A percentile compares a stretch with the other conserved stretches of the same genome.
Conservation (phyloP, 2,888 invertebrate genomes). For the Gibbula magus region DNA sequence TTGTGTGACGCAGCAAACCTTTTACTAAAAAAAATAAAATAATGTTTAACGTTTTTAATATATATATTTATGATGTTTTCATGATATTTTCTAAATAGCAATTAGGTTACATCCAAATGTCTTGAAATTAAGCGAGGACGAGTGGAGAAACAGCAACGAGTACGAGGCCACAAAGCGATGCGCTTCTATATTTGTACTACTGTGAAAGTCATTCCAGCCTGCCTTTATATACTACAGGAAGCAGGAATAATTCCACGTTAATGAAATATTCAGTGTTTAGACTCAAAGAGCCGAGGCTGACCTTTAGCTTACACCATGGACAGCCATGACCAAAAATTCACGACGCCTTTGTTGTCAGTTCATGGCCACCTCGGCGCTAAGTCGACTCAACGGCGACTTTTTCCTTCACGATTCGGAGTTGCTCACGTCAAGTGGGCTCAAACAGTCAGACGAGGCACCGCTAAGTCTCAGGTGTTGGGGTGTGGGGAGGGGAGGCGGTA, state of each 20-base stretch:
- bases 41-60: no score
- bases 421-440: not conserved
- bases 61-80: no score
- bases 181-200: not conserved
- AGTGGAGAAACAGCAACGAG: no score
- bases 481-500: not conserved
- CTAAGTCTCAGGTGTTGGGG: no score
- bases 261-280: conserved; percentile 11
- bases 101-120: no score
- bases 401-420: not conserved
- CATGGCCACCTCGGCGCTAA: not conserved
- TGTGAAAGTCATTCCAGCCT: not conserved
- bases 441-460: not conserved
- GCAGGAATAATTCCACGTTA: not conserved
- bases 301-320: not conserved
- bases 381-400: not conserved
- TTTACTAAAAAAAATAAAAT: no score
- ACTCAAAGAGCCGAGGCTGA: not conserved
- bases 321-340: not conserved
- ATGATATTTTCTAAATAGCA: no score
- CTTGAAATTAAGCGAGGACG: no score
- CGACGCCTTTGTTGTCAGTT: not conserved
- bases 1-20: no score
- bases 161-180: no score
- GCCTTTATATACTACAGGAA: not conserved